phyloP scores from a whole-genome alignment of 2,113 vertebrate genomes.

The Chamaea fasciata region DNA sequence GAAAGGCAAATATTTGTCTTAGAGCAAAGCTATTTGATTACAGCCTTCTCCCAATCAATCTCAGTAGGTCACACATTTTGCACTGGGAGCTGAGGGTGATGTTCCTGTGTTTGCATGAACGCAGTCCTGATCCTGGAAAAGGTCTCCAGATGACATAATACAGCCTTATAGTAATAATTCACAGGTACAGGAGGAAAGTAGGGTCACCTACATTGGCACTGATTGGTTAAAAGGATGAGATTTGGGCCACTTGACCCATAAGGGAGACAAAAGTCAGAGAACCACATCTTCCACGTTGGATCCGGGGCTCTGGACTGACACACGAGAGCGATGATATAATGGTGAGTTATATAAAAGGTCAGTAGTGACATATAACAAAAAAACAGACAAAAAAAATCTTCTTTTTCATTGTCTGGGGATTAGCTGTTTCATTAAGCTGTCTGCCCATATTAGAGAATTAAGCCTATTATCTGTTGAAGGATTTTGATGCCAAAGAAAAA shows the following conservation, averaged over 20 bases:
- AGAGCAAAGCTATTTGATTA: background rate
- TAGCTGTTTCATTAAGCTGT: constrained; percentile 44
- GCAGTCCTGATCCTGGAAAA: background rate
- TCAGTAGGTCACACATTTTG: background rate
- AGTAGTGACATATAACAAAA: background rate
- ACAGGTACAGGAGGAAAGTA: background rate
- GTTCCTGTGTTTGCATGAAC: background rate
- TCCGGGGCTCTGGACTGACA: background rate
- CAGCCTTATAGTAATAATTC: background rate
- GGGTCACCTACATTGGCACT: background rate
- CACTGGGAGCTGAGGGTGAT: background rate
- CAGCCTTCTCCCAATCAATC: background rate
- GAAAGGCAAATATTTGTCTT: background rate
- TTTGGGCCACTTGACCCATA: background rate
- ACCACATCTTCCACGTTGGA: background rate
- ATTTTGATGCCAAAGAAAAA: constrained; percentile 10
- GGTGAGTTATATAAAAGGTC: background rate
- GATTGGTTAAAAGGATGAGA: background rate
- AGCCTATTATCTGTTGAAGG: constrained; percentile 32
- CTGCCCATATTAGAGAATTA: constrained; percentile 32
- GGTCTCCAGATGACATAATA: background rate
- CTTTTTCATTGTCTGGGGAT: constrained; percentile 13
- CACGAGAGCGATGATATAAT: accelerated
- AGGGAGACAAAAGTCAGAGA: background rate
- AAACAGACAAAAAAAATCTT: background rate